Base-by-base conservation (phyloP, 2,113 vertebrate genomes). In the Grus americana region DNA sequence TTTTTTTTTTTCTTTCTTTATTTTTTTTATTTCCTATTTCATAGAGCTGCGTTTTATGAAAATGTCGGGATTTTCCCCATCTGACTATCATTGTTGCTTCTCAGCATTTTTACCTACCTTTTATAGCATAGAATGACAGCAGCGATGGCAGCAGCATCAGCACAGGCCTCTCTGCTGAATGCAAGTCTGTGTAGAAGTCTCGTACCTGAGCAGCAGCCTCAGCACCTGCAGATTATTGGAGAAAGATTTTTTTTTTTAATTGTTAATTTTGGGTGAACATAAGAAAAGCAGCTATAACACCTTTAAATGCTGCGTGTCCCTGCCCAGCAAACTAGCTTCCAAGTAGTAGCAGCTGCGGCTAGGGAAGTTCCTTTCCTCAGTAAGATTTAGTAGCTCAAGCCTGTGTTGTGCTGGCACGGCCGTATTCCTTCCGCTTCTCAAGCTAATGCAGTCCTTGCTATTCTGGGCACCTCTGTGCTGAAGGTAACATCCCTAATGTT, bases 61-160 rank as follows among this genome's bases (percentile, higher is more conserved):
- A 91, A 85, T 3, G 8, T 40, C 34, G 65, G 62, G 87, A 89
- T 95, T 82, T 92, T 87, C 78, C 80, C 57, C 40, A 68, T 59
- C 66, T 85, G 70, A 75, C 54, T 79, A 85, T 8, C 24, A 36
- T 3, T 81, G 76, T 59, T 70, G 21, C 38, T 74, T 70, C 74
- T 79, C 66, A 92, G 89, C 66, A 75, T 52, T 96, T 96, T 79
- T 22, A 57, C 73, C 52, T 79, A 44, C 86, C 57, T 91, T 91
- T 95, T 59, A 36, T 74, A 92, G 74, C 49, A 32, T 3, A 49
- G 57, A 38, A 54, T 71, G 84, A 52, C 52, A 92, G 94, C 67
- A 76, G 36, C 38, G 71, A 90, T 54, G 50, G 65, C 68, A 84
- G 72, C 50, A 83, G 58, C 46, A 89, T 9, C 70, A 84, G 86